Evolutionary conservation across 2,113 vertebrate species (phyloP), one percentile per base, ranked within the genome.

Genomic region (Zapus hudsonius): DNA sequence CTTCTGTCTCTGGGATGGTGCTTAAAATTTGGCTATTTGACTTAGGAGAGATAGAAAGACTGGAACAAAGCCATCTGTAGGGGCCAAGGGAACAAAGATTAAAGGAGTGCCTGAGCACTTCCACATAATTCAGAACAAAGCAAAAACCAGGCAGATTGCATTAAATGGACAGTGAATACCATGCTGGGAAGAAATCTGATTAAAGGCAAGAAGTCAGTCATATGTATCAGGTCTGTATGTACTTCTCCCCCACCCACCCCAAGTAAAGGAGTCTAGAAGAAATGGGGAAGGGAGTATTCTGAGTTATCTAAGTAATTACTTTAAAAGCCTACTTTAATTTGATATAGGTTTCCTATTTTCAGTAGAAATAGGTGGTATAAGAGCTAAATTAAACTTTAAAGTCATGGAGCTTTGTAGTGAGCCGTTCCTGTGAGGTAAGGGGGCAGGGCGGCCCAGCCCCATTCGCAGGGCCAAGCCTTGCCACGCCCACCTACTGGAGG

Each of bases 341-440:
- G n/a, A 19, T 61, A 73, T 85, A 86, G 20, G 13, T 88, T 89
- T 89, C 82, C 29, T 86, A 23, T 87, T 79, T 92, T 94, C 16
- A 64, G 36, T 66, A 44, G 20, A 92, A 83, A 33, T 27, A 87
- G 15, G 33, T 82, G 38, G 16, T 12, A 4, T 38, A 72, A 87
- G 29, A 61, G 17, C 36, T 70, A 78, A 87, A 29, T 40, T 66
- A 44, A 87, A 22, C 38, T 47, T 66, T 59, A 90, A 42, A 86
- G 44, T 83, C 83, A 87, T 81, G 13, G n/a, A n/a, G n/a, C n/a
- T n/a, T n/a, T n/a, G n/a, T n/a, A n/a, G n/a, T n/a, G n/a, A n/a
- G n/a, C n/a, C n/a, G n/a, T n/a, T n/a, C n/a, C n/a, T n/a, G n/a
- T n/a, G n/a, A n/a, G n/a, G n/a, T n/a, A n/a, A n/a, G n/a, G n/a